Evolutionary conservation across 2,113 vertebrate species (phyloP).

Genomic region (Melanerpes formicivorus): DNA sequence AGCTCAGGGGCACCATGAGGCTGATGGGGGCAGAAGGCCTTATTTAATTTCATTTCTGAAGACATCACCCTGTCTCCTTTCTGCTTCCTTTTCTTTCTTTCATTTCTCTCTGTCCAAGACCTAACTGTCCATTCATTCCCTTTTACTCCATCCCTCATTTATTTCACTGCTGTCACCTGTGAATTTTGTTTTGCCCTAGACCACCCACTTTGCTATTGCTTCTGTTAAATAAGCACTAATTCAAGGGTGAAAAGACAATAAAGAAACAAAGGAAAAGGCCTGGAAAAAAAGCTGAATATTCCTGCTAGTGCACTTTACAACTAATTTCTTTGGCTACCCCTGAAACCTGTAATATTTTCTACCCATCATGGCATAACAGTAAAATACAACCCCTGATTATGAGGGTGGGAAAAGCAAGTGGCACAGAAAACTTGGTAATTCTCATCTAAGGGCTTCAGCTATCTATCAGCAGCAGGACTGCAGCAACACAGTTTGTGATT

Average conservation of each 20-base stretch:
- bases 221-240: constrained; percentile 30
- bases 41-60: constrained; percentile 23
- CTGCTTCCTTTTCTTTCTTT: background rate
- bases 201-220: background rate
- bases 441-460: background rate
- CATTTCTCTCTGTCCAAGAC: background rate
- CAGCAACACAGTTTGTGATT: background rate
- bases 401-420: constrained; percentile 8
- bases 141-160: background rate
- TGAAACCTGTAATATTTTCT: background rate
- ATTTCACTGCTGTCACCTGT: background rate
- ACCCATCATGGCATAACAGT: background rate
- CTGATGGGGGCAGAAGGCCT: background rate
- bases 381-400: constrained; percentile 23
- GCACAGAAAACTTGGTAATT: constrained; percentile 10
- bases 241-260: constrained; percentile 11
- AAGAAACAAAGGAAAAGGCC: background rate
- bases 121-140: background rate
- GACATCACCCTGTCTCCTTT: background rate
- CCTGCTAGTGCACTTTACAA: background rate
- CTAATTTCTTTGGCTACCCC: background rate
- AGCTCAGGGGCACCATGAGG: background rate
- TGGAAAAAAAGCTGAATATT: background rate
- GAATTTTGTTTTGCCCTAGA: background rate
- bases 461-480: background rate